Percentiles rank a stretch among this genome's conserved stretches.
Evolutionary conservation across 1,140 invertebrate genomes (phyloP).

Genomic region (Piezodorus guildinii): DNA sequence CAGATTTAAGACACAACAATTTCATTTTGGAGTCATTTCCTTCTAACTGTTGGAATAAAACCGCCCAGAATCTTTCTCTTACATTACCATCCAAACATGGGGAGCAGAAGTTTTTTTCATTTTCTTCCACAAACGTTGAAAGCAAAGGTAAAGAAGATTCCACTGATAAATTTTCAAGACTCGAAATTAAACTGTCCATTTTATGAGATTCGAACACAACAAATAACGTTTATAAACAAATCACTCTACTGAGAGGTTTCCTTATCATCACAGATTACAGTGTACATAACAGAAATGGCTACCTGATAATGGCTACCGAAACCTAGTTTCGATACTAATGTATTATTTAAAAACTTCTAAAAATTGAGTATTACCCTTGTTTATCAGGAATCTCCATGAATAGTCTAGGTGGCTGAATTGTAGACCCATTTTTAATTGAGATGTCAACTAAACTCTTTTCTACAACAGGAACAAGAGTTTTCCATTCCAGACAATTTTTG

Average conservation of each 20-base stretch:
- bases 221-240: too few species aligned
- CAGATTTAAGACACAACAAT: constrained; percentile 39
- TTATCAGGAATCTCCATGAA: not conserved
- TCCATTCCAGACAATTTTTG: not conserved
- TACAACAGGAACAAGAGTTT: not conserved
- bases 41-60: not conserved
- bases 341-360: not conserved
- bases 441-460: not conserved
- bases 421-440: not conserved
- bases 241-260: not conserved
- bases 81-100: not conserved
- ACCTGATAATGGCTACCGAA: not conserved
- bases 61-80: not conserved
- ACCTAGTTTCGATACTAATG: not conserved
- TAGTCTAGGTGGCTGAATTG: not conserved
- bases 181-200: not conserved
- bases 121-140: not conserved
- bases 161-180: not conserved
- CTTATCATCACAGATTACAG: not conserved
- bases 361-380: not conserved
- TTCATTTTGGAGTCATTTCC: constrained; percentile 34
- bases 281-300: not conserved
- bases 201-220: not conserved
- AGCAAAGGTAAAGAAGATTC: not conserved
- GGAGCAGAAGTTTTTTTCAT: not conserved